Evolutionary conservation across 1,140 invertebrate species (phyloP), one percentile per base, ranked within the genome.

Genomic region (Lepidostoma basale): DNA sequence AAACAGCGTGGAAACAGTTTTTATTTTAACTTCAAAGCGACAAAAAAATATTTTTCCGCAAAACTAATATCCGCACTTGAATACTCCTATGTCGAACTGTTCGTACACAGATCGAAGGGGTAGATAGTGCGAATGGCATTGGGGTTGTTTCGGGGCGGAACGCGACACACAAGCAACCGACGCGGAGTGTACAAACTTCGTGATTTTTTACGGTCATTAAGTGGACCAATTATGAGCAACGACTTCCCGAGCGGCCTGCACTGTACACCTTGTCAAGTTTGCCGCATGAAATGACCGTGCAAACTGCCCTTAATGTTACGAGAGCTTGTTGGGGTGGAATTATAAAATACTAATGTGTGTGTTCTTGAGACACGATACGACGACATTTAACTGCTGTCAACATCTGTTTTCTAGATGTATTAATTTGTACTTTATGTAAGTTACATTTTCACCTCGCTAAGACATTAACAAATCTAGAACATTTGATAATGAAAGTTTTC

Each of bases 201-300:
- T 64, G 67, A 69, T 69, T 69, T 69, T 69, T 69, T 69, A 69
- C 45, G 60, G 67, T 69, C 67, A 69, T 69, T 69, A 69, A 26
- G 25, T 16, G 59, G 58, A 58, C 60, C 67, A 69, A 69, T 69
- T 69, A 69, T 69, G 67, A 69, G 30, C 67, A 58, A 69, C 58
- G 67, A 28, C 67, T 69, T 69, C 67, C 67, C 64, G 67, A n/a
- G 36, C 39, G 16, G 44, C 49, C 18, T 18, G 26, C 25, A 28
- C 18, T 18, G 26, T 18, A 28, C 49, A 54, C 49, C 67, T 69
- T 63, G 67, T 63, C 67, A 63, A 10, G 47, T 30, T 69, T 69
- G 64, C 64, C 58, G 52, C 67, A 33, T 63, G 67, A 69, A 69
- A 69, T 69, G 42, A 52, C 52, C 36, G 59, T 59, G 52, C 9